Evolutionary conservation across 2,797 vertebrate genomes (phyloP), one percentile per base, ranked within the genome.

Genomic region (Macrochelys suwanniensis): DNA sequence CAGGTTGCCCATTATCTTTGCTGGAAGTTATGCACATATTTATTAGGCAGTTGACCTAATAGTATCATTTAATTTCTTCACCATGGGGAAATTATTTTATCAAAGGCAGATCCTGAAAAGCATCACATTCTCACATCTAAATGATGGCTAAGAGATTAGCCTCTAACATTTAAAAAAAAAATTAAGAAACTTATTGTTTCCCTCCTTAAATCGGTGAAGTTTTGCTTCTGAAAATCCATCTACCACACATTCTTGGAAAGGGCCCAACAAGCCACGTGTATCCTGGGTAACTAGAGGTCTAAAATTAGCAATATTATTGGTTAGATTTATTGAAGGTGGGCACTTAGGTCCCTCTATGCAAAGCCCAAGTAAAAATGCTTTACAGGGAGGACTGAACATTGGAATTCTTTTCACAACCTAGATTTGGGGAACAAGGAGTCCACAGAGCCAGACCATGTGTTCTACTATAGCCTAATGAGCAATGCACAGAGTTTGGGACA

Each of bases 221-320:
- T 82, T 80, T n/a, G 47, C 23, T 61, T 8, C 15, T 54, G 50
- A 21, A 26, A 83, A 33, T 47, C 74, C 51, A 83, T 80, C 59
- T 42, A 13, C 9, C 59, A 78, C 7, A 56, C 1, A 17, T 33
- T 42, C 13, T 3, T 88, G 31, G 7, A 82, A 80, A 47, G 2
- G 25, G 12, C 11, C 6, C 42, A 45, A 13, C 13, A 25, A 76
- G 42, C 11, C 71, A 37, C 21, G 16, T 68, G 16, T 68, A 68
- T 68, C 61, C 9, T 89, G 10, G 78, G 6, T 82, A 81, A 82
- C 84, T 50, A 31, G 87, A 61, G 7, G 3, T 82, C 8, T 91
- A 84, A 84, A 82, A 61, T 4, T 2, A 84, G 3, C 6, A 49
- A 17, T 6, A 0, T 0, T 59, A 28, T 1, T 26, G 37, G 23